Evolutionary conservation across 2,113 vertebrate species (phyloP), one percentile per base, ranked within the genome.

Genomic region (Mormyrus lacerda): DNA sequence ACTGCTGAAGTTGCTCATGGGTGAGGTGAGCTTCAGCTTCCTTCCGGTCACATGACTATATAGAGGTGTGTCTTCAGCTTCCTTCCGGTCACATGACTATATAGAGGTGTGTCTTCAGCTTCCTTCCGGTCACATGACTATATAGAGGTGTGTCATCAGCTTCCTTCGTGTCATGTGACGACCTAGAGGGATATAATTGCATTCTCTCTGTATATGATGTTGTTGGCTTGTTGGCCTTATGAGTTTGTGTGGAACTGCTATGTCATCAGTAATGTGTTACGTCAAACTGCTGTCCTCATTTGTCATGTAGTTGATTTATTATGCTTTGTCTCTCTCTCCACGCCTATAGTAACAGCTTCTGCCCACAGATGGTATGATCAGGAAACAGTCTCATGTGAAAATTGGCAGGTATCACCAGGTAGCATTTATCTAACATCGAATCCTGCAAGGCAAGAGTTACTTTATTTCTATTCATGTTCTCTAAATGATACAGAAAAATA

Each of bases 331-430:
- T n/a, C 87, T 65, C 83, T 1, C 35, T 19, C 55, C 86, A 1
- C 11, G 3, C 4, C 50, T 55, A 19, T 51, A 35, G 42, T 31
- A 90, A 42, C 35, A 99, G 98, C 95, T 99, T 17, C 96, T 99
- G 39, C 98, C 98, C 82, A 96, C 96, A 0, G 98, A 99, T 0
- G 98, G 98, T 47, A 99, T 99, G 98, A 99, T 99, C 93, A 96
- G 98, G 90, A 99, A 99, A 92, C 96, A 99, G 93, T 99, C 98
- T 0, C 98, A 99, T 0, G 98, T 99, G 91, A 99, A 99, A 96
- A 99, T 99, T 0, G 98, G 98, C 44, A 85, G 84, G 93, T 99
- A 99, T 93, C 98, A 99, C 93, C 98, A 99, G 98, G 98, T 99
- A 94, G 92, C 65, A 44, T 61, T 35, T 10, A 10, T 65, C n/a